phyloP scores from a whole-genome alignment of 2,113 vertebrate genomes.

The Dicrurus megarhynchus region DNA sequence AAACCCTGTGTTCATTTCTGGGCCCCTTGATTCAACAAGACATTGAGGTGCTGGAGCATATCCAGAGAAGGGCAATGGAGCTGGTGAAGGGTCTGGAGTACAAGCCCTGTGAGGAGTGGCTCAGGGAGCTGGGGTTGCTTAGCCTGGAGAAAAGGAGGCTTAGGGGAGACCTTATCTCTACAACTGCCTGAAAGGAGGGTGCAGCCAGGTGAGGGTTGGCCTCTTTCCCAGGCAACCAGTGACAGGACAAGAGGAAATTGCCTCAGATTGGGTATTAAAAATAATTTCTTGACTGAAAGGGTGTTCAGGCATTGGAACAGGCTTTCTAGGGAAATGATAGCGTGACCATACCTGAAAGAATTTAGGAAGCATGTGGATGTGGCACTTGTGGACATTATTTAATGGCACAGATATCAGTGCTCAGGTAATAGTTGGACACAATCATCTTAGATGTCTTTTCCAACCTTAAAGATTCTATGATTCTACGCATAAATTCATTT shows the following conservation, averaged over 20 bases:
- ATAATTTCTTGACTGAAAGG: not conserved
- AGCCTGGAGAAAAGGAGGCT: not conserved
- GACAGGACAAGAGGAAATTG: not conserved
- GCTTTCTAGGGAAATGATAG: not conserved
- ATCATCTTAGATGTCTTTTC: not conserved
- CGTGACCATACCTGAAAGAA: not conserved
- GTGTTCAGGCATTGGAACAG: not conserved
- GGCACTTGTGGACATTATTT: not conserved
- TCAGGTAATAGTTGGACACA: not conserved
- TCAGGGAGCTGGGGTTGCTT: fast-evolving
- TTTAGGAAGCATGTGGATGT: not conserved
- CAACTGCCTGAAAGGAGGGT: not conserved
- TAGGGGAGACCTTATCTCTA: fast-evolving
- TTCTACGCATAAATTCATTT: not conserved
- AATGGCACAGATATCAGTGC: not conserved
- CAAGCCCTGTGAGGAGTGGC: fast-evolving
- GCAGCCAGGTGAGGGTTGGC: fast-evolving
- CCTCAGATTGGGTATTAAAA: not conserved
- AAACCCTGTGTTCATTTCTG: not conserved
- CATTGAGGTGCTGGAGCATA: fast-evolving
- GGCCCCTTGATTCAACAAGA: not conserved
- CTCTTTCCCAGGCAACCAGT: not conserved
- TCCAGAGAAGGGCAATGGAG: not conserved
- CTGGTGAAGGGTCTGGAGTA: not conserved
- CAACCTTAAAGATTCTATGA: not conserved